phyloP scores from a whole-genome alignment of 2,113 vertebrate species.

The Planiliza haematocheilus region DNA sequence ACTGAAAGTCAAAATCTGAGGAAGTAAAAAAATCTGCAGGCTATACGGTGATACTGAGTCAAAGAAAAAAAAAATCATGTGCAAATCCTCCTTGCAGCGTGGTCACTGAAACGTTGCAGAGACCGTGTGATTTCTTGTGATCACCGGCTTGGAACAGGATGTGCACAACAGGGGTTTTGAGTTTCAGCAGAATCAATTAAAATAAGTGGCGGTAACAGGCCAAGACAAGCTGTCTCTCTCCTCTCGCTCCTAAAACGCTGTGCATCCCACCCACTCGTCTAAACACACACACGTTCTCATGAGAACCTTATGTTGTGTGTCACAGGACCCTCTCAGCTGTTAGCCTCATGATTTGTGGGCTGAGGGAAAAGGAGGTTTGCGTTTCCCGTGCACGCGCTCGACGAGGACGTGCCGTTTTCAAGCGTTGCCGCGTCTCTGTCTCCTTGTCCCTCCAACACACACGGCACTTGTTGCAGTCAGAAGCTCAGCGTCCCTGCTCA shows the following conservation, averaged over 20 bases:
- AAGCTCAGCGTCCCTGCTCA: not conserved
- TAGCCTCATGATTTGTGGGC: slow-evolving; percentile 59
- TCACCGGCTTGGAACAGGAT: slow-evolving; percentile 13
- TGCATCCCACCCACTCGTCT: not conserved
- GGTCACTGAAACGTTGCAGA: not conserved
- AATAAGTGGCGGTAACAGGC: not conserved
- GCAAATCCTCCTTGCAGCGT: not conserved
- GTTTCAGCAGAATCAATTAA: slow-evolving; percentile 22
- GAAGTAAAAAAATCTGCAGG: not conserved
- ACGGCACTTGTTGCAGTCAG: slow-evolving; percentile 11
- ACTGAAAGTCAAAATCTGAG: too few species aligned
- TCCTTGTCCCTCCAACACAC: not conserved
- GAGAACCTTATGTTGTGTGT: slow-evolving; percentile 41
- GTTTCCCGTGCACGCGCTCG: slow-evolving; percentile 25
- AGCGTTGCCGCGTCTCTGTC: slow-evolving; percentile 5
- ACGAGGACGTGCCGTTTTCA: slow-evolving; percentile 12
- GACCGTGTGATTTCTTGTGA: slow-evolving; percentile 12
- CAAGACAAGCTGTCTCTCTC: not conserved
- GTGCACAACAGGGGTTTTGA: slow-evolving; percentile 15
- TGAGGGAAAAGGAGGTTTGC: too few species aligned
- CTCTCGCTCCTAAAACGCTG: not conserved
- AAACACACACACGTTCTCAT: slow-evolving; percentile 43
- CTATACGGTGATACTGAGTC: not conserved
- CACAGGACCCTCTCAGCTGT: slow-evolving; percentile 65
- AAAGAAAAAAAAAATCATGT: not conserved